phyloP scores from a whole-genome alignment of 2,888 invertebrate species.

The Ceratothoa steindachneri region DNA sequence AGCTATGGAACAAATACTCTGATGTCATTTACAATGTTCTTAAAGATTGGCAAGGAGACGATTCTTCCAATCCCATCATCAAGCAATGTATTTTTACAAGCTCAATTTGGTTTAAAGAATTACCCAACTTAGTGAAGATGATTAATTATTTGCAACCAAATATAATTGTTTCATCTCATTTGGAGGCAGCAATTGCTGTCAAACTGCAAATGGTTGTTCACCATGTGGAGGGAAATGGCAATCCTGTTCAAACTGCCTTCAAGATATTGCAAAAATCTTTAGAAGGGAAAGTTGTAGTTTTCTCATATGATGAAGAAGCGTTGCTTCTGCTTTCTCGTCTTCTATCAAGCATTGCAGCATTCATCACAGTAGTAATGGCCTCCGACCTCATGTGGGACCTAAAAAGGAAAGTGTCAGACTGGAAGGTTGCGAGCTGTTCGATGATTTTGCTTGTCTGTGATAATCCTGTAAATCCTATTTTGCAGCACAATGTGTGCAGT shows the following conservation, averaged over 20 bases:
- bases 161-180: slow-evolving; percentile 32
- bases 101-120: slow-evolving; percentile 24
- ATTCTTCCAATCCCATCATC: not conserved
- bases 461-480: slow-evolving; percentile 16
- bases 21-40: not conserved
- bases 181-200: slow-evolving; percentile 33
- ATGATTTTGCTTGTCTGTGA: slow-evolving; percentile 28
- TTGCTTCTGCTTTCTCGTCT: slow-evolving; percentile 7
- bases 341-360: slow-evolving; percentile 16
- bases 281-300: not conserved
- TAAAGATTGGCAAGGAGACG: slow-evolving; percentile 20
- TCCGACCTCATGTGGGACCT: slow-evolving; percentile 20
- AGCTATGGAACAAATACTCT: not conserved
- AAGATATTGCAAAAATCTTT: not conserved
- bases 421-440: slow-evolving; percentile 21
- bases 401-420: slow-evolving; percentile 20
- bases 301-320: not conserved
- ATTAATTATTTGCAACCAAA: slow-evolving; percentile 29
- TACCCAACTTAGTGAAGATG: not conserved
- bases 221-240: not conserved
- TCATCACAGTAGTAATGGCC: slow-evolving; percentile 1
- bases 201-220: slow-evolving; percentile 17
- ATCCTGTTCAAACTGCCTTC: not conserved
- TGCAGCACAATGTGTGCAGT: slow-evolving; percentile 26
- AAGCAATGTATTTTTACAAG: slow-evolving; percentile 29